Base-by-base conservation (phyloP, 2,797 vertebrate genomes). In the Esox masquinongy region DNA sequence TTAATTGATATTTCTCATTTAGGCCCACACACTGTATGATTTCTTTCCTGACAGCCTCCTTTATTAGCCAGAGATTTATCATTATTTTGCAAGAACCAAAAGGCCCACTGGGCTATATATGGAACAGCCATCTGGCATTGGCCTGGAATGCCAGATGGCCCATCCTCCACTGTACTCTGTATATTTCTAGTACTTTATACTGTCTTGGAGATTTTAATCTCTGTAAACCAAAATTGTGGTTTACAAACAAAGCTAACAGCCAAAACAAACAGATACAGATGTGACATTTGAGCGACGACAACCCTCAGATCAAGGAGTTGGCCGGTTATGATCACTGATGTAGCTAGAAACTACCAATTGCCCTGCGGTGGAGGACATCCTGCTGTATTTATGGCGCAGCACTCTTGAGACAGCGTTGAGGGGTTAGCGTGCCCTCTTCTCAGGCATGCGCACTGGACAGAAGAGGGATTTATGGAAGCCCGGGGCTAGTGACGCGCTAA, bases 401-500 rank as follows among this genome's bases (percentile, higher is more conserved):
- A 11, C 43, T 5, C 43, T 34, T 5, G 34, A 34, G 34, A 39
- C 36, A 39, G 36, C 36, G 36, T 39, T 39, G 36, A 39, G 36
- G 36, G 36, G 36, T 39, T 39, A 47, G 43, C 3, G 43, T 47
- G 11, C 43, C 6, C 43, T 47, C 43, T 47, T 11, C 43, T 11
- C 50, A 50, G 61, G 11, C 12, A 17, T 73, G 26, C 43, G 31
- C 66, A 2, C 68, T 79, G 70, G 72, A 24, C 67, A 68, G 34
- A 34, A 74, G 68, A 43, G 66, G 50, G 64, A 61, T 8, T 71
- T 53, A 70, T 29, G 49, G 39, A 53, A 19, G 68, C 80, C 78
- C 26, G 17, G 50, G 80, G 78, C 68, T 50, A 70, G 70, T 84
- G 77, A 82, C 71, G 80, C 61, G 50, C 76, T 82, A 80, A 82